Conservation (phyloP, 2,797 vertebrate species). For the Cryptoblepharus egeriae region DNA sequence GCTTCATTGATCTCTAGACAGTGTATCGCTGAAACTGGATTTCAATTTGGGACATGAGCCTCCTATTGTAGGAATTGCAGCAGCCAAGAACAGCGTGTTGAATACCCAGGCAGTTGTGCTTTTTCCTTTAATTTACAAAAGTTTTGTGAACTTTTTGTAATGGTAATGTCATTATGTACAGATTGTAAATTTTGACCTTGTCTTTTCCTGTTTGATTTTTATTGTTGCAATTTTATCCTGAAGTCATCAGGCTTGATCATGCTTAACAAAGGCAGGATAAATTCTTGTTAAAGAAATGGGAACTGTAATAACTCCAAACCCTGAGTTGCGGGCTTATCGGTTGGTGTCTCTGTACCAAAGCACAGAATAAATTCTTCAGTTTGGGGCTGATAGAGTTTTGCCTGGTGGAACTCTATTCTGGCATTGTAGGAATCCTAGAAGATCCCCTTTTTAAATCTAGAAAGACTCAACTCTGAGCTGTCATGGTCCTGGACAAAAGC, state of each 20-base stretch:
- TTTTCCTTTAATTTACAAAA: too few species aligned
- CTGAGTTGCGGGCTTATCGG: not conserved
- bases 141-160: too few species aligned
- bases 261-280: not conserved
- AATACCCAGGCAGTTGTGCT: not conserved
- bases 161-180: too few species aligned
- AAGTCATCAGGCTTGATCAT: not conserved
- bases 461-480: not conserved
- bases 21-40: not conserved
- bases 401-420: not conserved
- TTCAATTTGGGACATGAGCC: not conserved
- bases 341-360: not conserved
- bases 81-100: too few species aligned
- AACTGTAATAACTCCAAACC: not conserved
- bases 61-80: not conserved
- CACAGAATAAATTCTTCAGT: not conserved
- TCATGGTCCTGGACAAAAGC: not conserved
- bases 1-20: too few species aligned
- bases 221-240: not conserved
- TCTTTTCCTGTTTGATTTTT: not conserved
- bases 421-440: not conserved
- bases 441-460: not conserved
- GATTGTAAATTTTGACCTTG: too few species aligned
- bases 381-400: not conserved
- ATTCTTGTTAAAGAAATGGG: too few species aligned